Evolutionary conservation across 2,888 invertebrate genomes (phyloP), one percentile per base, ranked within the genome.

Genomic region (Lathronympha strigana): DNA sequence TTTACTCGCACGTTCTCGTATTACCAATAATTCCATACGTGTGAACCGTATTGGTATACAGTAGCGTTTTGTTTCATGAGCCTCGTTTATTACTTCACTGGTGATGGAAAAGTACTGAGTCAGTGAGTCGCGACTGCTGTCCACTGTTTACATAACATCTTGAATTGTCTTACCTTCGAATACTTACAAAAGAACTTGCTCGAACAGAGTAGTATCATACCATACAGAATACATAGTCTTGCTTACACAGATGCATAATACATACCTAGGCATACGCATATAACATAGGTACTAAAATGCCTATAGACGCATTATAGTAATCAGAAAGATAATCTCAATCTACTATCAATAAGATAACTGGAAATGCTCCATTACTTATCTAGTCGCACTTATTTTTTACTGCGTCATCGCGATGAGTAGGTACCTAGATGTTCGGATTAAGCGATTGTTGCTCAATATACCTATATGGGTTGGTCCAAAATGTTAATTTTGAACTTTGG

Each of bases 1-100:
- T 76, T 71, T 80, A 81, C 82, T 84, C 72, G 67, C 60, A 53
- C 28, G 55, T 64, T 73, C 67, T 76, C 74, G 54, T 58, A 74
- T 80, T 78, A 70, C 73, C 71, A 33, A 63, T 43, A 50, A 33
- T 63, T 21, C 50, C 50, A 38, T 53, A 33, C 58, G 63, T 67
- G 70, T 72, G 68, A 66, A 67, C 74, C 70, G 69, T 53, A 71
- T 72, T 68, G 71, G 69, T 70, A 68, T 69, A 68, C 69, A 70
- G 69, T 74, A 61, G 77, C 67, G 76, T 86, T 79, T 69, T 82
- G 81, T 90, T 89, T 87, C 82, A 84, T 84, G 88, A 89, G 88
- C 87, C 88, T 78, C 68, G 73, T 71, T 80, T 81, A 79, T 81
- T 76, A 78, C 76, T 71, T 71, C 78, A 77, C 70, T 71, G 76